These are phyloP conservation scores for Halisarca cf. caerulea DNA, from an alignment of 37 sponge, comb jelly and placozoan genomes.

Conservation along the genomic window DNA sequence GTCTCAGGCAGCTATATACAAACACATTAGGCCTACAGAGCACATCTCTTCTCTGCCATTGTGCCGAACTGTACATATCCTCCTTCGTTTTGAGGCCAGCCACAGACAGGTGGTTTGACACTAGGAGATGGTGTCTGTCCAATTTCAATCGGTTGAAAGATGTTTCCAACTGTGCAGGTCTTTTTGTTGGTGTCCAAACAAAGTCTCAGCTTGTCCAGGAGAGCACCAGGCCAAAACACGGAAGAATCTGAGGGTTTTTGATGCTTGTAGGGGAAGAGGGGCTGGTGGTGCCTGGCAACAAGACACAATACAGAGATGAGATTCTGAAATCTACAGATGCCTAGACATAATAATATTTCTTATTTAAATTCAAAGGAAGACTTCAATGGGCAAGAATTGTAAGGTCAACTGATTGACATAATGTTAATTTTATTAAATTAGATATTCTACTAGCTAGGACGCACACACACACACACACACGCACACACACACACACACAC, in stretches of 20 bases:
- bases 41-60: conserved; percentile 24
- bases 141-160: conserved; percentile 54
- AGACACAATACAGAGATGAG: neutral
- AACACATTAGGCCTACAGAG: neutral
- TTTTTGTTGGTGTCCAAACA: conserved; percentile 39
- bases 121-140: neutral
- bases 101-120: neutral
- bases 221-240: conserved; percentile 74
- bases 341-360: too few species aligned
- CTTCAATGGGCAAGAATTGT: too few species aligned
- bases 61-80: conserved; percentile 71
- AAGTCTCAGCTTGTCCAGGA: conserved; percentile 61
- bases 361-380: too few species aligned
- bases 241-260: conserved; percentile 56
- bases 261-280: conserved; percentile 49
- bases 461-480: too few species aligned
- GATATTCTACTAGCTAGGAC: too few species aligned
- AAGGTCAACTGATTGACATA: too few species aligned
- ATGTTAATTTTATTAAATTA: too few species aligned
- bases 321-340: neutral
- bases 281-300: conserved; percentile 38
- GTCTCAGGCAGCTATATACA: neutral
- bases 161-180: conserved; percentile 44
- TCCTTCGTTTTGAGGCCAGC: conserved; percentile 59
- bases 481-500: too few species aligned